These are phyloP conservation scores for Nemurella pictetii DNA, from an alignment of 2,888 invertebrate species.

Conservation along the genomic window DNA sequence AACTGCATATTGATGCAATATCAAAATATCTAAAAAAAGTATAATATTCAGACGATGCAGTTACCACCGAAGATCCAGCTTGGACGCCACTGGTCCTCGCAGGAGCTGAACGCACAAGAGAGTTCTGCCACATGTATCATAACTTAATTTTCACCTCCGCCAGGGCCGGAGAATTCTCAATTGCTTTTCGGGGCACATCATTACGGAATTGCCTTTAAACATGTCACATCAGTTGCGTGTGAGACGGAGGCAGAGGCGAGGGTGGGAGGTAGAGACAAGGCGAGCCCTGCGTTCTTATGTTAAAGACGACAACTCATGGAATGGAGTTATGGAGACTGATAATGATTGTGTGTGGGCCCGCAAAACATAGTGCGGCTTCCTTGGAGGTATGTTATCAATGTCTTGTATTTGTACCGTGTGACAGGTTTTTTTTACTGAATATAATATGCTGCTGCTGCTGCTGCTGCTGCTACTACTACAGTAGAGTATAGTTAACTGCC, in stretches of 20 bases:
- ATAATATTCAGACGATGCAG: too few species aligned
- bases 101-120: not conserved
- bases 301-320: not conserved
- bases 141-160: constrained; percentile 26
- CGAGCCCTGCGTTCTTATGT: not conserved
- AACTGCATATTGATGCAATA: too few species aligned
- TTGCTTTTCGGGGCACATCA: constrained; percentile 20
- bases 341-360: not conserved
- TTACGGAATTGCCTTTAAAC: constrained; percentile 29
- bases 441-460: too few species aligned
- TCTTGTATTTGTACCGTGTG: too few species aligned
- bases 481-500: too few species aligned
- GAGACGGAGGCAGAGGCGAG: not conserved
- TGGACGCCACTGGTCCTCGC: not conserved
- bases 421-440: too few species aligned
- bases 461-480: too few species aligned
- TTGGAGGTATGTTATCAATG: too few species aligned
- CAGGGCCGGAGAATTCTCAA: constrained; percentile 21
- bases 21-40: too few species aligned
- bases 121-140: constrained; percentile 28
- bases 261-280: too few species aligned
- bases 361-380: too few species aligned
- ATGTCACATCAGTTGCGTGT: not conserved
- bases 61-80: too few species aligned
- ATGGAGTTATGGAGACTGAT: not conserved